Evolutionary conservation across 2,113 vertebrate genomes (phyloP), one percentile per base, ranked within the genome.

Genomic region (Terrapene triunguis): DNA sequence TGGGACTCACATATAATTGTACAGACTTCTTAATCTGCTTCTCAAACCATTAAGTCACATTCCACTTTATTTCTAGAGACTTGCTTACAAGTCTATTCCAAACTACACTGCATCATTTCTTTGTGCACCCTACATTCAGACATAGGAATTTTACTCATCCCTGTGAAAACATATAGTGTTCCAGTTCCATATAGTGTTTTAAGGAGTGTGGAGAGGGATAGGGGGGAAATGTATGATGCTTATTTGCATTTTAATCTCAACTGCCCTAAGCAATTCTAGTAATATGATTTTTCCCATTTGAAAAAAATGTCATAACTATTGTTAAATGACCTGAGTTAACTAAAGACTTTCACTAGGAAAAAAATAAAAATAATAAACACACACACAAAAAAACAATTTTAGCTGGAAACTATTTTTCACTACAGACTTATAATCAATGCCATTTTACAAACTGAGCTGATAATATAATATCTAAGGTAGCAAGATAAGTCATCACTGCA

Each of bases 401-500:
- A 80, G n/a, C 47, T 89, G 87, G n/a, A 24, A 80, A 8, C 5
- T 85, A 5, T 65, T 89, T 95, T 92, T 74, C 57, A 90, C 47
- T 78, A n/a, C 7, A 51, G 35, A 92, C 78, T 92, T 93, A 88
- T 88, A 94, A 38, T 89, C 50, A 91, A 92, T 74, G 80, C 25
- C 6, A 8, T 92, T 95, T 94, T 86, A 88, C 80, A 53, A 89
- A 83, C 38, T 19, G 47, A 97, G 95, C 83, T 93, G 84, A 95
- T 59, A 89, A 89, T 51, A 48, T 47, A 84, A 97, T 82, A 65
- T 89, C 9, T 10, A 89, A 92, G 51, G 84, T 92, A 89, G 88
- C 65, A 79, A 89, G 97, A 90, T 48, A 95, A 97, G 86, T 95
- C 89, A 85, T 91, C 42, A 51, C 25, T 91, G 86, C 50, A 93